A percentile compares a stretch with the other conserved stretches of the same genome.
phyloP scores from a whole-genome alignment of 2,797 vertebrate species.

The Myiothlypis chrysogaster region DNA sequence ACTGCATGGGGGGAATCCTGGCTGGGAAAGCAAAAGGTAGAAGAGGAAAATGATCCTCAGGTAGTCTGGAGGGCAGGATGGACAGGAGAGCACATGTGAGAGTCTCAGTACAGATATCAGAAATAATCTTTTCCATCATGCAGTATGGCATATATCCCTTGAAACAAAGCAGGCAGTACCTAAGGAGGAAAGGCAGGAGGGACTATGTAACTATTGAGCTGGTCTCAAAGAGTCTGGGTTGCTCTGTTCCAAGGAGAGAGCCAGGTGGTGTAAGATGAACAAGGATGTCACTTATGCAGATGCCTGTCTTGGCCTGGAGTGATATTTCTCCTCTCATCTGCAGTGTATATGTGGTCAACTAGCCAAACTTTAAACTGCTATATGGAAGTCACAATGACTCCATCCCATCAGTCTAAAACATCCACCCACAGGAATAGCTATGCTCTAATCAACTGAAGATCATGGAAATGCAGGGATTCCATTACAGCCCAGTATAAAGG shows the following conservation, averaged over 20 bases:
- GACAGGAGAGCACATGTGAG: not conserved
- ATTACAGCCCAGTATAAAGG: not conserved
- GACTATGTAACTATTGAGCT: not conserved
- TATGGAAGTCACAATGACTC: not conserved
- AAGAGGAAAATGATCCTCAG: not conserved
- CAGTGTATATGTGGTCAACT: not conserved
- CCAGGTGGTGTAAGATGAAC: not conserved
- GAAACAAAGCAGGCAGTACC: not conserved
- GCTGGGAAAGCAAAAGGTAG: not conserved
- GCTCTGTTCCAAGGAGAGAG: not conserved
- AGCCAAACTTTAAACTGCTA: not conserved
- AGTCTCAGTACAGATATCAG: not conserved
- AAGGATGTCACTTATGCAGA: not conserved
- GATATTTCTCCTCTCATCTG: not conserved
- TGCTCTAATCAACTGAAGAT: not conserved
- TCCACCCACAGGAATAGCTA: not conserved
- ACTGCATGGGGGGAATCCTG: fast-evolving
- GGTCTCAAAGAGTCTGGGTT: not conserved
- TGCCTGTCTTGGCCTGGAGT: not conserved
- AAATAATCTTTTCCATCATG: not conserved
- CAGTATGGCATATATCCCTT: not conserved
- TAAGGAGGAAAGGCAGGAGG: not conserved
- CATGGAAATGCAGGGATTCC: not conserved
- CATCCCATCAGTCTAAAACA: not conserved
- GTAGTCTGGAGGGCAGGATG: not conserved